These are phyloP conservation scores for Apamea sordens DNA, from an alignment of 2,888 invertebrate species.

Conservation along the genomic window DNA sequence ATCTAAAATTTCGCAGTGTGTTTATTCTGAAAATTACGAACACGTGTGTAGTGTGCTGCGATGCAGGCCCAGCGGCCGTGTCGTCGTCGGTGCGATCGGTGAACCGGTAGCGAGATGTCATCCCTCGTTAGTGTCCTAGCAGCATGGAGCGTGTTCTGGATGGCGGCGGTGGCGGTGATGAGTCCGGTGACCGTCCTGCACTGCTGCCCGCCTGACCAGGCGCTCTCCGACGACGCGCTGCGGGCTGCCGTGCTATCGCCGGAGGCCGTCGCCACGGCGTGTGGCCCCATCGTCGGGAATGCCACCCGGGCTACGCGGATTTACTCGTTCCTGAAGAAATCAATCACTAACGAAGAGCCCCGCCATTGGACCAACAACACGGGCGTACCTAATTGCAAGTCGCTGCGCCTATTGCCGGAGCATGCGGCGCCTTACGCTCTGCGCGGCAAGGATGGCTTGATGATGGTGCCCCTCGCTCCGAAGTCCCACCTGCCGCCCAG, in stretches of 20 bases:
- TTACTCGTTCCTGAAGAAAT: conserved; percentile 79
- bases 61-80: conserved; percentile 58
- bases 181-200: conserved; percentile 75
- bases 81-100: conserved; percentile 67
- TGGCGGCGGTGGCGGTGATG: conserved; percentile 65
- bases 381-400: conserved; percentile 80
- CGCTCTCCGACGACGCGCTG: conserved; percentile 73
- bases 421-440: conserved; percentile 87
- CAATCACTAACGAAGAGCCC: conserved; percentile 38
- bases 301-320: conserved; percentile 91
- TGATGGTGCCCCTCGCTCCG: conserved; percentile 87
- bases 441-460: conserved; percentile 92
- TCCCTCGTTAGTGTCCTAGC: conserved; percentile 23
- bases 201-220: conserved; percentile 68
- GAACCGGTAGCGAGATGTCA: conserved; percentile 63
- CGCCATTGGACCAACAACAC: conserved; percentile 73
- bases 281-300: conserved; percentile 81
- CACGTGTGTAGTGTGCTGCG: conserved; percentile 38
- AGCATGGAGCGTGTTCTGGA: conserved; percentile 70
- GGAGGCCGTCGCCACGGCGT: conserved; percentile 74
- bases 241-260: conserved; percentile 78
- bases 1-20: conserved; percentile 3
- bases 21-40: background rate
- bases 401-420: conserved; percentile 80
- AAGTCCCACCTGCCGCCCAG: conserved; percentile 88